Base-by-base conservation (phyloP, 2,888 invertebrate species). In the Pyrochroa serraticornis region DNA sequence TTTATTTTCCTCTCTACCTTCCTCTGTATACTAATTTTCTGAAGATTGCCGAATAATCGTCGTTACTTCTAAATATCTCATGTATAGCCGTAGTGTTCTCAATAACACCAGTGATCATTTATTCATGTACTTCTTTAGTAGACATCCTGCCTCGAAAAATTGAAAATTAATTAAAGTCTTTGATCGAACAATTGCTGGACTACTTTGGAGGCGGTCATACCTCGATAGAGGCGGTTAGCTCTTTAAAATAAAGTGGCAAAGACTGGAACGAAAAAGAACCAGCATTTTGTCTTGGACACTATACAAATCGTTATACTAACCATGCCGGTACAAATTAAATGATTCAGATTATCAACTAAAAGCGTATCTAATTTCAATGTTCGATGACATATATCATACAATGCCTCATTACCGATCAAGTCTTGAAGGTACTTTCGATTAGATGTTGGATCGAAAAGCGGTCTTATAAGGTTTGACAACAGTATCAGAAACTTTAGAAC, bases 151-250 rank as follows among this genome's bases (percentile, higher is more conserved):
- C 93, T 75, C 90, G 77, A 79, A 90, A 90, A 74, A 93, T 91
- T 69, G 90, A 89, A 33, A 9, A 90, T 92, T 0, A 93, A 93
- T 93, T 89, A 93, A 89, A 81, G 92, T 93, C 76, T 87, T 88
- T 1, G 92, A 71, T 92, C 91, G 79, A 94, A 93, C 83, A 90
- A 86, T 82, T 90, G 90, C 65, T 85, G 85, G 1, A 92, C 92
- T 42, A 94, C 80, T 75, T 93, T 86, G 0, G 90, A 87, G 0
- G 93, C 92, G 0, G 90, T 88, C 1, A 90, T 75, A 10, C 90
- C 85, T 69, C 90, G 83, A 81, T 92, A 93, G 7, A 86, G 87
- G 69, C 87, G 87, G 62, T 78, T 80, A 3, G 81, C 84, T 58
- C 85, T 78, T 2, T 79, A 82, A 6, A 84, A 84, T 10, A 89